These are phyloP conservation scores for Aurelia sp. DNA, from an alignment of 30 jellyfish, hydroid and myxozoan genomes.

Conservation along the genomic window DNA sequence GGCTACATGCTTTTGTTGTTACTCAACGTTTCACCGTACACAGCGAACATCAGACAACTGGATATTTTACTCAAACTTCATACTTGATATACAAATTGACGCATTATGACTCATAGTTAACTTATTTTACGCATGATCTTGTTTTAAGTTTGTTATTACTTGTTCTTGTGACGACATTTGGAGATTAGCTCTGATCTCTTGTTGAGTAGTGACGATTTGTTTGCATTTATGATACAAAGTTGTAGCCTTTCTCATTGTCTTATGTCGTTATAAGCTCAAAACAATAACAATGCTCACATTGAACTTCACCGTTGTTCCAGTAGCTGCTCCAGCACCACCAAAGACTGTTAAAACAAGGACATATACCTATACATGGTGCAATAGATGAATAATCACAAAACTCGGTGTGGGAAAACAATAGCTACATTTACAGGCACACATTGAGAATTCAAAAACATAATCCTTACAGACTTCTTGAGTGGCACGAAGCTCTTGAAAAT, in stretches of 20 bases:
- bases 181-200: neutral
- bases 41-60: too few relatives aligned
- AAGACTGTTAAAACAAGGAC: constrained; percentile 45
- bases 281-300: constrained; percentile 58
- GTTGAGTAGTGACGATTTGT: neutral
- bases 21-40: too few relatives aligned
- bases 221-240: neutral
- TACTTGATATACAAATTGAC: too few relatives aligned
- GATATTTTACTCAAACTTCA: too few relatives aligned
- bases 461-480: too few relatives aligned
- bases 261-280: neutral
- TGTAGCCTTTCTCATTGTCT: neutral
- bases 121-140: too few relatives aligned
- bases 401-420: neutral
- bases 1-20: too few relatives aligned
- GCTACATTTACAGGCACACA: too few relatives aligned
- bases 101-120: too few relatives aligned
- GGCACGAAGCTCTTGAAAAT: too few relatives aligned
- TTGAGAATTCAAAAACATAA: too few relatives aligned
- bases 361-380: neutral
- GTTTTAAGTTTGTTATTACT: neutral
- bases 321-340: constrained; percentile 68
- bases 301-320: constrained; percentile 89
- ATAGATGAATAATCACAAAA: neutral
- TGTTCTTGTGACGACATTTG: neutral